Evolutionary conservation across 2,797 vertebrate genomes (phyloP).

Genomic region (Enteromius unitaeniatus): DNA sequence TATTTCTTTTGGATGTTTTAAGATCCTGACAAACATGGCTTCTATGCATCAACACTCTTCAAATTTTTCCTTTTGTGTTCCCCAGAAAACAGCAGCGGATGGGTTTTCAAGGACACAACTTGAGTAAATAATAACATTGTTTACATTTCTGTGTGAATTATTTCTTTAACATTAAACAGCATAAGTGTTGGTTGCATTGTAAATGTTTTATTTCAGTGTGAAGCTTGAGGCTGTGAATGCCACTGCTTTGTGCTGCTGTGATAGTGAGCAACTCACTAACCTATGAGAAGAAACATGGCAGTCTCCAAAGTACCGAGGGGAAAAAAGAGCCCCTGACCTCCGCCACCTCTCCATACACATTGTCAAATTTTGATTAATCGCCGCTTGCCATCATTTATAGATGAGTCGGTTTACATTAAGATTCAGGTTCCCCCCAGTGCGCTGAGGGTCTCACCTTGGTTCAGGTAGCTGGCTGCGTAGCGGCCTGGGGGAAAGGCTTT

Average conservation of each 20-base stretch:
- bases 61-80: neutral
- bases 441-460: constrained; percentile 72
- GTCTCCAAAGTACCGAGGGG: constrained; percentile 32
- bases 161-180: neutral
- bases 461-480: constrained; percentile 68
- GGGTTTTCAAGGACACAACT: neutral
- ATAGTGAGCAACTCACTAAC: constrained; percentile 32
- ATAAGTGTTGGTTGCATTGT: neutral
- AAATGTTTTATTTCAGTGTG: constrained; percentile 12
- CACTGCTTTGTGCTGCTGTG: constrained; percentile 10
- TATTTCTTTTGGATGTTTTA: neutral
- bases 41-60: no score
- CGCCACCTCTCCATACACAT: constrained; percentile 47
- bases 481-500: constrained; percentile 65
- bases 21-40: neutral
- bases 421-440: constrained; percentile 72
- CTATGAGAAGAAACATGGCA: constrained; percentile 43
- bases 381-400: constrained; percentile 70
- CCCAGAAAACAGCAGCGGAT: neutral
- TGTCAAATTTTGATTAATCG: constrained; percentile 68
- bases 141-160: neutral
- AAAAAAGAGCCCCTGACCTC: constrained; percentile 48
- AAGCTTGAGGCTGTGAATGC: neutral
- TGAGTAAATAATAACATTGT: neutral
- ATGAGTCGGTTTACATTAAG: constrained; percentile 79